These are phyloP conservation scores for Ctenosaura bakeri DNA, from an alignment of 2,797 vertebrate species.

Conservation along the genomic window DNA sequence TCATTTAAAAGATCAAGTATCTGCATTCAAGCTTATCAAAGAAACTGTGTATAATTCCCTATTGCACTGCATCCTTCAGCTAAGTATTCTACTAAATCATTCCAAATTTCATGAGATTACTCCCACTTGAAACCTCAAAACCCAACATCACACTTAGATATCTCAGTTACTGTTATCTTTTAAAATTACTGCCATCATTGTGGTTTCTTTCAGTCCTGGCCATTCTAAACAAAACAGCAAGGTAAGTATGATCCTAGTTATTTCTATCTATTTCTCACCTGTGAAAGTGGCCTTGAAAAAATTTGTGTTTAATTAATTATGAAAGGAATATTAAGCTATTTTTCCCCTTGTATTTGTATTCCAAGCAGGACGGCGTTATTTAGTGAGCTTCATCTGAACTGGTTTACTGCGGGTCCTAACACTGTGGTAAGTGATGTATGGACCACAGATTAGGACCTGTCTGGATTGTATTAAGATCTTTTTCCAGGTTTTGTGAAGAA, in stretches of 20 bases:
- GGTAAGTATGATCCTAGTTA: background rate
- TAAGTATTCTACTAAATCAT: conserved; percentile 21
- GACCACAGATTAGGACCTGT: too few relatives aligned
- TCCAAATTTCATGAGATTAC: conserved; percentile 7
- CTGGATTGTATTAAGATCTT: too few relatives aligned
- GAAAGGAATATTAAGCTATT: background rate
- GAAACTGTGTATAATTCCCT: background rate
- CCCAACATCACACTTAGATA: background rate
- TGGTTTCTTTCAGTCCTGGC: background rate
- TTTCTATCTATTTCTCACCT: conserved; percentile 5
- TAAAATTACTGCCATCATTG: background rate
- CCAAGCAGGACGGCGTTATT: background rate
- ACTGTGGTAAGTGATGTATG: background rate
- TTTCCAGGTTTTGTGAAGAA: background rate
- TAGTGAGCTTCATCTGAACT: background rate
- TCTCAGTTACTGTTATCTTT: background rate
- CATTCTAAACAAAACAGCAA: background rate
- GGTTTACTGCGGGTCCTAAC: background rate
- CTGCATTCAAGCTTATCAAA: background rate
- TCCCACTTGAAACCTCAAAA: background rate
- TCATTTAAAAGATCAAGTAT: background rate
- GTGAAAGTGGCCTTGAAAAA: background rate
- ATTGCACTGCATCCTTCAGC: background rate
- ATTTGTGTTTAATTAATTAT: background rate
- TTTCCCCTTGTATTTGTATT: background rate